Base-by-base conservation (phyloP, 2,113 vertebrate genomes). In the Tretioscincus oriximinensis region DNA sequence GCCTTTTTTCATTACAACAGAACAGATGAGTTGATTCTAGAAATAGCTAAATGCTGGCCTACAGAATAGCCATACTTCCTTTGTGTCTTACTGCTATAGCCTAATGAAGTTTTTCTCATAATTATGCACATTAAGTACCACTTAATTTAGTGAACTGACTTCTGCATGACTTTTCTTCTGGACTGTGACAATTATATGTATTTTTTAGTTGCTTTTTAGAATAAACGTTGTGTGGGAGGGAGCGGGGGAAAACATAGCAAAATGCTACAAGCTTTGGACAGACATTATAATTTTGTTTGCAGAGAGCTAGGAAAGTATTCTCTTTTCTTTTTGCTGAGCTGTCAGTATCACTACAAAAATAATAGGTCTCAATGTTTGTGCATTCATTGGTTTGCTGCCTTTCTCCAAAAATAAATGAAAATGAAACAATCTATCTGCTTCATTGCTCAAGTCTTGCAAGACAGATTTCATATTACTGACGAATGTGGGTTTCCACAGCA, bases 221-320 rank as follows among this genome's bases (percentile, higher is more conserved):
- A 14, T 51, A 28, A 78, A 54, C 14, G 5, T 1, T n/a, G 66
- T 54, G 24, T 11, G 7, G 24, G 54, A 45, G 21, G 35, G 9
- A 31, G 0, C 41, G 22, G 3, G 49, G 49, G 12, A 9, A 51
- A 51, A 51, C 49, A 79, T 63, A 26, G 41, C 61, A 28, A 16
- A 79, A 61, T 26, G 54, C 45, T 79, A 45, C 31, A 71, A 61
- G 26, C 31, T 61, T 79, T 70, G 9, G 54, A 70, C 70, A 79
- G 51, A 63, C 68, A 71, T 71, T 71, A 10, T 78, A 24, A 61
- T 70, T 70, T 61, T 77, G 63, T 67, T 77, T 77, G 45, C 64
- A 77, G 54, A 77, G 29, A 68, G n/a, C 64, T 68, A 47, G 45
- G 20, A 35, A 77, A 68, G 76, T 22, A 31, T 49, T 22, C 20